phyloP scores from a whole-genome alignment of 2,888 invertebrate genomes.

The Strigamia transsilvanica region DNA sequence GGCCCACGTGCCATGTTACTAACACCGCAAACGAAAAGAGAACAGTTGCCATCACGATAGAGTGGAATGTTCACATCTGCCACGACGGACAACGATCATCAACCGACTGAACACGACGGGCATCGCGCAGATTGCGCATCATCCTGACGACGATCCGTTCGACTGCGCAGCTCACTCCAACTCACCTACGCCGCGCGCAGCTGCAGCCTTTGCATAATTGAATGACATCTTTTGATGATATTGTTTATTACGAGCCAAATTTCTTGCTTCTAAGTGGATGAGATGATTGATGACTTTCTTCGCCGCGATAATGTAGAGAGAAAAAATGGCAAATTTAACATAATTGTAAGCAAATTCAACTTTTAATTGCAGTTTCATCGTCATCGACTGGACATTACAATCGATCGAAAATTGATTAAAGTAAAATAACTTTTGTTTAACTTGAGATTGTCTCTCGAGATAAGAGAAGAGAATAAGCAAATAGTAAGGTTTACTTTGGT shows the following conservation, averaged over 20 bases:
- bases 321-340: neutral
- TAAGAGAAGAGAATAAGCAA: neutral
- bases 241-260: conserved; percentile 12
- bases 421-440: neutral
- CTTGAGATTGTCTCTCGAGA: neutral
- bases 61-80: conserved; percentile 34
- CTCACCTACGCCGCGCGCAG: conserved; percentile 3
- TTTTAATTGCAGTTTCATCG: conserved; percentile 24
- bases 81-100: conserved; percentile 37
- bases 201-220: conserved; percentile 33
- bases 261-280: neutral
- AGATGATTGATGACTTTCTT: neutral
- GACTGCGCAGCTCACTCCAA: conserved; percentile 17
- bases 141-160: conserved; percentile 28
- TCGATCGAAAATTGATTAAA: neutral
- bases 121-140: conserved; percentile 48
- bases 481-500: neutral
- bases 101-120: conserved; percentile 45
- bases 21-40: conserved; percentile 45
- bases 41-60: conserved; percentile 25
- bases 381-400: neutral
- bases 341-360: neutral
- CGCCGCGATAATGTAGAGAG: neutral
- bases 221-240: conserved; percentile 26
- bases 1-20: conserved; percentile 35